phyloP scores from a whole-genome alignment of 2,113 vertebrate genomes.

The Bubo blakistoni region DNA sequence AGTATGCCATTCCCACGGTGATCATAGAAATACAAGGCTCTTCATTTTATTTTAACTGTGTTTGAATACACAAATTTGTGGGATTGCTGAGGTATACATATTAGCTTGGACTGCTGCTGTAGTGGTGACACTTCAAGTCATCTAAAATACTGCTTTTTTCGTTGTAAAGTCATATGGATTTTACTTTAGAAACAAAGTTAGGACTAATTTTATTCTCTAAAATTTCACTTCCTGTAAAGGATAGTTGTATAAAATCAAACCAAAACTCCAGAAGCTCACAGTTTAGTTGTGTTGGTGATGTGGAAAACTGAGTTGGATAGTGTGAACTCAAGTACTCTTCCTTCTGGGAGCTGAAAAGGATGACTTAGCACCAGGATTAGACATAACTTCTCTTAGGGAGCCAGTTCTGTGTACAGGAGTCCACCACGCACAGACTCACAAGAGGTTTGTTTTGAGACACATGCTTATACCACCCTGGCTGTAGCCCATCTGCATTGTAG shows the following conservation, averaged over 20 bases:
- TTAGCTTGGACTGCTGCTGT: neutral
- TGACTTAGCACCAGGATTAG: neutral
- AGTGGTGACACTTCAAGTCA: neutral
- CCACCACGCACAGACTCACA: neutral
- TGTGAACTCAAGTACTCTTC: neutral
- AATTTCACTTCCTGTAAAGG: neutral
- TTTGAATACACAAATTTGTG: neutral
- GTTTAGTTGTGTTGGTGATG: neutral
- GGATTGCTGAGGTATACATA: neutral
- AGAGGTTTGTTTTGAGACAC: neutral
- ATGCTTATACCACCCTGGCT: rapidly evolving
- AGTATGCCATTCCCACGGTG: neutral
- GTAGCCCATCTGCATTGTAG: rapidly evolving
- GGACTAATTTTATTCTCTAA: neutral
- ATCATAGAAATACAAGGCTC: neutral
- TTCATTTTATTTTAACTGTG: neutral
- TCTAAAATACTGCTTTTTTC: neutral
- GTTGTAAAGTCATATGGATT: neutral
- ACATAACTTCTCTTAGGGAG: neutral
- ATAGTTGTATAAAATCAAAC: neutral
- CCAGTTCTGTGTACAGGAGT: neutral
- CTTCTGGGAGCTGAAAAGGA: neutral
- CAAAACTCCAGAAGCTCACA: neutral
- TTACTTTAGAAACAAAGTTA: neutral
- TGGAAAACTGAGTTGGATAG: neutral